A percentile compares a stretch with the other conserved stretches of the same genome.
Conservation (phyloP, 2,888 invertebrate genomes). For the Coenonympha glycerion region DNA sequence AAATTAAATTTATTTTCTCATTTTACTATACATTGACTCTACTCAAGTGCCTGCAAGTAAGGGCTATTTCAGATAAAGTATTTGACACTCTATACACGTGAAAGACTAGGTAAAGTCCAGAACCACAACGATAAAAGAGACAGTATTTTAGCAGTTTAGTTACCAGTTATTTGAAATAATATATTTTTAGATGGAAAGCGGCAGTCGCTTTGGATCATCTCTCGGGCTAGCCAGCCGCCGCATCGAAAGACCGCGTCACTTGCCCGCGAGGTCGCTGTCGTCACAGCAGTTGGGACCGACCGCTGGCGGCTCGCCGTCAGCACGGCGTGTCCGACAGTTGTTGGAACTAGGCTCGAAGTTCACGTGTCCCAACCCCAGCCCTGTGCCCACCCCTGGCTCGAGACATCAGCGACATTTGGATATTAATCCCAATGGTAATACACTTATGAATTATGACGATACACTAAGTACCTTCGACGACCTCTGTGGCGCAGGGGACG, state of each 20-base stretch:
- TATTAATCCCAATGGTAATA: slow-evolving; percentile 91
- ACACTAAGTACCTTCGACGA: too few species aligned
- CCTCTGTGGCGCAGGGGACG: too few species aligned
- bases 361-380: slow-evolving; percentile 81
- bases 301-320: slow-evolving; percentile 80
- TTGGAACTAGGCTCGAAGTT: slow-evolving; percentile 80
- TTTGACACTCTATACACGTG: too few species aligned
- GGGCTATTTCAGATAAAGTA: too few species aligned
- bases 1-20: too few species aligned
- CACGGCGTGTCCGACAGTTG: slow-evolving; percentile 86
- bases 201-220: slow-evolving; percentile 78
- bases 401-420: slow-evolving; percentile 87
- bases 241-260: slow-evolving; percentile 69
- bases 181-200: slow-evolving; percentile 65
- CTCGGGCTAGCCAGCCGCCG: slow-evolving; percentile 74
- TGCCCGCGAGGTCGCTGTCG: slow-evolving; percentile 84
- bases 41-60: too few species aligned
- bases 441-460: too few species aligned
- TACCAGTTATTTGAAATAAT: too few species aligned
- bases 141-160: too few species aligned
- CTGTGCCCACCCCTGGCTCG: slow-evolving; percentile 86
- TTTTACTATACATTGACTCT: too few species aligned
- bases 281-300: slow-evolving; percentile 81
- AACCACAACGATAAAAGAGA: too few species aligned
- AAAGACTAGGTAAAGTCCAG: too few species aligned